Evolutionary conservation across 2,888 invertebrate species (phyloP), one percentile per base, ranked within the genome.

Genomic region (Ichneumoninae sp.): DNA sequence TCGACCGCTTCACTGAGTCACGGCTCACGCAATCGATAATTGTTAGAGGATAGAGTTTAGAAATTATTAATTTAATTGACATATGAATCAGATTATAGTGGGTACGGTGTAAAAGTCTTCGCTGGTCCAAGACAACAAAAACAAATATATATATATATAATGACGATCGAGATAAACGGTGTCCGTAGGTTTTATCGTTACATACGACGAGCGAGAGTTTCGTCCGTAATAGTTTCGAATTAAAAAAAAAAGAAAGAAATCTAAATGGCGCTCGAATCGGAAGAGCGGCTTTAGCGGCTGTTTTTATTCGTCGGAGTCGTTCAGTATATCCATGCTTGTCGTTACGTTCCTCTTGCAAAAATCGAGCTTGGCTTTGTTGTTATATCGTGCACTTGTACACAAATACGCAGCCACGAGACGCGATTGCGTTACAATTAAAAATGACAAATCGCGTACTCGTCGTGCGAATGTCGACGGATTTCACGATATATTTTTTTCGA

Each of bases 81-180:
- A 71, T 65, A 62, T 36, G 16, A 79, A 79, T 66, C 66, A 50
- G 79, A 72, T 40, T 65, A 71, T 66, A 71, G 22, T 19, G 40
- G n/a, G 40, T 79, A 75, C 52, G 36, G 33, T 52, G 30, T 75
- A 65, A 60, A n/a, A 65, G 72, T 80, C 68, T 74, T 80, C 74
- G 80, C 74, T 74, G 80, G 80, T 80, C 60, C 72, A 80, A 74
- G 74, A 80, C 47, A 57, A 74, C 13, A 72, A 13, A 36, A 10
- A 80, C 1, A 36, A 8, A 40, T 2, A 40, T 40, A 40, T 40
- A 40, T 40, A 40, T 40, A 40, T 40, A 40, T 40, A 40, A 54
- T 52, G 66, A 22, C 57, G 80, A 68, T 80, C 68, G 71, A 66
- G 26, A 70, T 57, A 60, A 40, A 62, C 54, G 33, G 30, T 70